phyloP scores from a whole-genome alignment of 2,888 invertebrate species.

The Anaspis maculata region DNA sequence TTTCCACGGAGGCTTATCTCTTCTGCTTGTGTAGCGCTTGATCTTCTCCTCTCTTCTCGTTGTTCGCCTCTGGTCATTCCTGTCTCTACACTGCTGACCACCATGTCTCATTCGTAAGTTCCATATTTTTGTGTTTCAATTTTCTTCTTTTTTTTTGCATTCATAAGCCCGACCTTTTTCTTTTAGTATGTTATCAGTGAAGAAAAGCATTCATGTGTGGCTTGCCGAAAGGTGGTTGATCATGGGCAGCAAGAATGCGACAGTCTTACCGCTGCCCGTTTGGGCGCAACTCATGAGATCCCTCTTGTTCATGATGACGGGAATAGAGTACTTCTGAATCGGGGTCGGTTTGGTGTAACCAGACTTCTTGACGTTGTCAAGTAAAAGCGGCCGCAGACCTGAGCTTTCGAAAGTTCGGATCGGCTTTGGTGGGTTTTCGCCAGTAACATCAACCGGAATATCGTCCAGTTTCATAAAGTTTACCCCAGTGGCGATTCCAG shows the following conservation, averaged over 20 bases:
- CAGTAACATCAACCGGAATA: slow-evolving; percentile 79
- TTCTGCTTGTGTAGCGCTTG: too few relatives aligned
- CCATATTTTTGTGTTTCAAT: too few relatives aligned
- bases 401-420: slow-evolving; percentile 64
- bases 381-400: slow-evolving; percentile 57
- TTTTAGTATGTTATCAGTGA: too few relatives aligned
- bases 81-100: too few relatives aligned
- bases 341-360: slow-evolving; percentile 85
- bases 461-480: slow-evolving; percentile 88
- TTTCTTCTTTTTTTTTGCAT: too few relatives aligned
- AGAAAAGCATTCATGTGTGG: too few relatives aligned
- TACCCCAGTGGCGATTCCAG: slow-evolving; percentile 69
- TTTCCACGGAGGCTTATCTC: too few relatives aligned
- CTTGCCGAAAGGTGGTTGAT: slow-evolving; percentile 61
- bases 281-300: slow-evolving; percentile 98
- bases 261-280: slow-evolving; percentile 97
- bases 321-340: slow-evolving; percentile 86
- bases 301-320: slow-evolving; percentile 66
- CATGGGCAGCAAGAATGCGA: slow-evolving; percentile 89
- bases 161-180: too few relatives aligned
- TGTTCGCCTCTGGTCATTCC: too few relatives aligned
- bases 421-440: slow-evolving; percentile 56
- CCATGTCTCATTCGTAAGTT: too few relatives aligned
- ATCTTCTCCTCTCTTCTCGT: too few relatives aligned
- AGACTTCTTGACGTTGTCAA: slow-evolving; percentile 72